These are phyloP conservation scores for Pachypanchax playfairii DNA, from an alignment of 2,113 vertebrate genomes.

Conservation along the genomic window DNA sequence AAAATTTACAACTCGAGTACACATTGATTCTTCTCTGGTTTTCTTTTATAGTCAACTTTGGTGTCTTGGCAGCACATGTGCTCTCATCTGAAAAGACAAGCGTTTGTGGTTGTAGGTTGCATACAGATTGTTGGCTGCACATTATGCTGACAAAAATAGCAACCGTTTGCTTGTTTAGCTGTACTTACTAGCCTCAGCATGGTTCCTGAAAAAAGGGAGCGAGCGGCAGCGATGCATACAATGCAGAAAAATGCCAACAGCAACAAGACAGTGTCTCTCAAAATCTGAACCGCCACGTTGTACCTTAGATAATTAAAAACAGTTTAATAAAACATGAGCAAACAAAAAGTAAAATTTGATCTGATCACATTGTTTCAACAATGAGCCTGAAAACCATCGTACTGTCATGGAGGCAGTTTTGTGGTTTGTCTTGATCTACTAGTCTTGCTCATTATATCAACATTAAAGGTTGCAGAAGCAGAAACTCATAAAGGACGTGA, in stretches of 20 bases:
- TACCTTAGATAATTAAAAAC: constrained; percentile 3
- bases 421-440: constrained; percentile 2
- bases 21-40: constrained; percentile 26
- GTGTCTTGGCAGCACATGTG: constrained; percentile 26
- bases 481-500: constrained; percentile 3
- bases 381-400: constrained; percentile 26
- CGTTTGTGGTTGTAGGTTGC: constrained; percentile 52
- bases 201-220: constrained; percentile 48
- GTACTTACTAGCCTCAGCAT: constrained; percentile 49
- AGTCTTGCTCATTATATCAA: constrained; percentile 21
- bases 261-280: not conserved
- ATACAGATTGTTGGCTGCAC: constrained; percentile 59
- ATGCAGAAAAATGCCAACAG: constrained; percentile 15
- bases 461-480: constrained; percentile 18
- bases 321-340: not conserved
- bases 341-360: constrained; percentile 22
- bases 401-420: not conserved
- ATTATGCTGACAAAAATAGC: constrained; percentile 63
- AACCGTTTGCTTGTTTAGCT: constrained; percentile 64
- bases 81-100: constrained; percentile 35
- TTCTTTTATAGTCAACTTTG: constrained; percentile 7
- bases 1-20: constrained; percentile 32
- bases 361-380: constrained; percentile 14
- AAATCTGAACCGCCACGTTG: constrained; percentile 6
- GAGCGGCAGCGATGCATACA: constrained; percentile 31